These are phyloP conservation scores for Malthinus flaveolus DNA, from an alignment of 2,888 invertebrate species.

Conservation along the genomic window DNA sequence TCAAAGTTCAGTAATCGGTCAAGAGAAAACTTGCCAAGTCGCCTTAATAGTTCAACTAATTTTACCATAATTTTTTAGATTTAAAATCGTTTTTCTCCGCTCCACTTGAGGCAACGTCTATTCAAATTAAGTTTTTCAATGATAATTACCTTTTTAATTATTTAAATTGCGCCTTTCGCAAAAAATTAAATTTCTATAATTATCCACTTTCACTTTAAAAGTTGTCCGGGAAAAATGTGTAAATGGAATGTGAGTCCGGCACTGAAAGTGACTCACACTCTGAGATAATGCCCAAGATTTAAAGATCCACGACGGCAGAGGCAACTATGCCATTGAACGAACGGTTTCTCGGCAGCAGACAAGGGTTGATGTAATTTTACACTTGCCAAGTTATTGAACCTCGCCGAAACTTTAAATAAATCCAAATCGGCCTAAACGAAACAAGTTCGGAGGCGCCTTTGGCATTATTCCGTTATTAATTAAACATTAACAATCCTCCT, in stretches of 20 bases:
- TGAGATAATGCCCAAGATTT: conserved; percentile 18
- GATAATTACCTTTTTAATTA: too few relatives aligned
- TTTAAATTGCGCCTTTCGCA: too few relatives aligned
- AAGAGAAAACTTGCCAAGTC: too few relatives aligned
- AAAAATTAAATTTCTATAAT: too few relatives aligned
- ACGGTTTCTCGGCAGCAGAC: neutral
- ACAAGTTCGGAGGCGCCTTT: neutral
- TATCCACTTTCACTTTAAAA: too few relatives aligned
- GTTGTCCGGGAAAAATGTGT: neutral
- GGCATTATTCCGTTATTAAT: neutral
- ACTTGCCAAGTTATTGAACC: neutral
- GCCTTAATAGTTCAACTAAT: too few relatives aligned
- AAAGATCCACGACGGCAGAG: conserved; percentile 13
- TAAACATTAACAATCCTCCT: neutral
- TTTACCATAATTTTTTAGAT: too few relatives aligned
- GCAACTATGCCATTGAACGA: conserved; percentile 7
- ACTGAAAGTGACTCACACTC: conserved; percentile 19
- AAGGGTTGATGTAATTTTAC: conserved; percentile 15
- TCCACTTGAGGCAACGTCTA: too few relatives aligned
- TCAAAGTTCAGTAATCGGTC: conserved; percentile 6
- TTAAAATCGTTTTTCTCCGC: too few relatives aligned
- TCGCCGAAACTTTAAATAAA: neutral
- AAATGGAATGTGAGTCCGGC: conserved; percentile 10
- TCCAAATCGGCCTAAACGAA: neutral
- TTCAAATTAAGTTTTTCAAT: too few relatives aligned